Evolutionary conservation across 2,797 vertebrate species (phyloP), one percentile per base, ranked within the genome.

Genomic region (Loriculus beryllinus): DNA sequence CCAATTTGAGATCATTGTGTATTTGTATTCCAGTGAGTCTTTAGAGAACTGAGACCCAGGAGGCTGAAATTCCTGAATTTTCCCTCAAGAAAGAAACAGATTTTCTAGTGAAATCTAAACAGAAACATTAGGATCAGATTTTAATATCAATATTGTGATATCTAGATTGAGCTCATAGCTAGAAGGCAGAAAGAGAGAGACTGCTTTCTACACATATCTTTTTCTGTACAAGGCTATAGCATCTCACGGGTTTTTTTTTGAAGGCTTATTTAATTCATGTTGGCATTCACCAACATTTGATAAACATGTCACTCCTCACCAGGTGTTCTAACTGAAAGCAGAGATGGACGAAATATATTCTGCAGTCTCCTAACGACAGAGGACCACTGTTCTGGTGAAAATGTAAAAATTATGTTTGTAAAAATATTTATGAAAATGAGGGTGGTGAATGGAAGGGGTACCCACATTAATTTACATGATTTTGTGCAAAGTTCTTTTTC

Each of bases 201-300:
- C 80, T 92, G 89, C 92, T 95, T 86, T 94, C 90, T 95, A 68
- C 79, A 93, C 63, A 71, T 72, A 84, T 88, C 56, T 65, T 93
- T 93, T 94, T 56, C 88, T 82, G 37, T 68, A 77, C 59, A 95
- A 92, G 79, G 71, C 81, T 93, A 78, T 77, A 95, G 91, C 80
- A 90, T 98, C 96, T 95, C 92, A 87, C 25, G 14, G 12, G 7
- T 42, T 74, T 92, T 96, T 96, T 96, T 95, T 91, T 97, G 82
- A 97, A 97, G 92, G 93, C 90, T 95, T 97, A 92, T 97, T 98
- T 97, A 97, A 98, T 97, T 95, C 91, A 94, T 95, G 95, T 93
- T 98, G 95, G 97, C 97, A 97, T 97, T 93, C 95, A 93, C 93
- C 96, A 96, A 97, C 89, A 70, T 97, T 97, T 97, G 96, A 97